Evolutionary conservation across 2,113 vertebrate species (phyloP), one percentile per base, ranked within the genome.

Genomic region (Arothron firmamentum): DNA sequence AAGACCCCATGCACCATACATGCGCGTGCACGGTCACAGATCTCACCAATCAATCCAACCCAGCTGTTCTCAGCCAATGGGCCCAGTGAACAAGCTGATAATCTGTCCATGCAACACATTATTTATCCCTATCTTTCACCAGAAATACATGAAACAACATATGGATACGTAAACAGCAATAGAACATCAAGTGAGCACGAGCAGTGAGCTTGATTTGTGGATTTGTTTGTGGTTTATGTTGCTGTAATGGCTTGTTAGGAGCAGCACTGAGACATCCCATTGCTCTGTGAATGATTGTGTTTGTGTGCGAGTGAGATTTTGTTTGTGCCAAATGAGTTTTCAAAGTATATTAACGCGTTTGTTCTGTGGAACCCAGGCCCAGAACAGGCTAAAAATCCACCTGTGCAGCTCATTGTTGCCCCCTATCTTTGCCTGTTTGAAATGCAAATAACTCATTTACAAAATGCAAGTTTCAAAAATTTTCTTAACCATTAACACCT

Each of bases 181-280:
- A 70, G 68, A 73, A 72, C 54, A 76, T 59, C 46, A 58, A 62
- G 64, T 67, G 62, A 66, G 69, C 64, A 65, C 45, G 73, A 64
- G 70, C 78, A 78, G 74, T 20, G 23, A 82, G 75, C 63, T 69
- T 1, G 13, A 52, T 78, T 77, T 18, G 21, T 79, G 75, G 78
- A 70, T 69, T 74, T 70, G 65, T 79, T 78, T 75, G 74, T 78
- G 62, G 41, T 66, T 73, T 59, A 69, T 48, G 62, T 70, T 41
- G 59, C 62, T 42, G 53, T 79, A 77, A 79, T 82, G 70, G 74
- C 74, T 74, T 72, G 64, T 79, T 70, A 60, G 67, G 68, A 41
- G 62, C 14, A 67, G 68, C 70, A 63, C 77, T 81, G 77, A 67
- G 78, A 66, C 66, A 65, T 57, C 41, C 65, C 28, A 61, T 70